These are phyloP conservation scores for Etheostoma spectabile DNA, from an alignment of 2,113 vertebrate genomes.

Conservation along the genomic window DNA sequence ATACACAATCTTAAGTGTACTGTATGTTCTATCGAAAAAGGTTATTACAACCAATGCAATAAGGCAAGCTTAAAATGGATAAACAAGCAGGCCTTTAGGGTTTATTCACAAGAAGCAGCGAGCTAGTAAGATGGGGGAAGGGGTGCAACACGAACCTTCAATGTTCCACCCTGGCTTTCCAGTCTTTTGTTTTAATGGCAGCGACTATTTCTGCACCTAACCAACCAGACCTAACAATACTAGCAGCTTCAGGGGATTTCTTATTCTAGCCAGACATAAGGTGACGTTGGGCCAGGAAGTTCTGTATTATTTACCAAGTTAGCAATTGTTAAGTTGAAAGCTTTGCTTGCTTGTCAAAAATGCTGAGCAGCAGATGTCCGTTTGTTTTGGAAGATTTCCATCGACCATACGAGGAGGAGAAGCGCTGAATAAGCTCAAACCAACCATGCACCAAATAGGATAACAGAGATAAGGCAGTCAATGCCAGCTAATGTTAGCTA, in stretches of 20 bases:
- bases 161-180: slow-evolving; percentile 58
- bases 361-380: background rate
- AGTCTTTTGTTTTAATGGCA: slow-evolving; percentile 68
- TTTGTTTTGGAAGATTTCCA: slow-evolving; percentile 29
- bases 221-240: background rate
- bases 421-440: slow-evolving; percentile 52
- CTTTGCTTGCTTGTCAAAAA: slow-evolving; percentile 1
- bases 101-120: slow-evolving; percentile 9
- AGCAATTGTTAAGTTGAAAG: slow-evolving; percentile 2
- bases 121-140: slow-evolving; percentile 68
- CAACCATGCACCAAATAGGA: slow-evolving; percentile 38
- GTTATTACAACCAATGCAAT: slow-evolving; percentile 16
- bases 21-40: background rate
- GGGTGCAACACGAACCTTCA: slow-evolving; percentile 70
- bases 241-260: background rate
- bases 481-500: slow-evolving; percentile 38
- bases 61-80: background rate
- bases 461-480: slow-evolving; percentile 14
- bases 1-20: background rate
- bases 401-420: background rate
- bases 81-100: slow-evolving; percentile 6
- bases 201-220: slow-evolving; percentile 28
- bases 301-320: slow-evolving; percentile 43
- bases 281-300: slow-evolving; percentile 54
- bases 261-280: slow-evolving; percentile 3